These are phyloP conservation scores for Entomobrya proxima DNA, from an alignment of 2,888 invertebrate genomes.

Conservation along the genomic window DNA sequence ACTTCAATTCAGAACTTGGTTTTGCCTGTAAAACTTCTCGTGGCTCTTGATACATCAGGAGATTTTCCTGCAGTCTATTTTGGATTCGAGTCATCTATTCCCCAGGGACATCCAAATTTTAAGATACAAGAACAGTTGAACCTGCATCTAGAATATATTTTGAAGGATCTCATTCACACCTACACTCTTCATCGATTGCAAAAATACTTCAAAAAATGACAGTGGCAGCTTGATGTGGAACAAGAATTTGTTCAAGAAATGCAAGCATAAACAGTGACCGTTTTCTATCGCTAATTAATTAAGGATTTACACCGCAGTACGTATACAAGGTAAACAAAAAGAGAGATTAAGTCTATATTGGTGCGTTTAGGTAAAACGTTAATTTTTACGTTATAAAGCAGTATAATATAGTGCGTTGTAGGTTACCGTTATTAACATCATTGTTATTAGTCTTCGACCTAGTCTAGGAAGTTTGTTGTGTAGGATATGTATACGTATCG, in stretches of 20 bases:
- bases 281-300: too few relatives aligned
- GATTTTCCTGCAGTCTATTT: slow-evolving; percentile 28
- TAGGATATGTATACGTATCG: too few relatives aligned
- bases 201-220: slow-evolving; percentile 26
- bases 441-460: too few relatives aligned
- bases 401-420: too few relatives aligned
- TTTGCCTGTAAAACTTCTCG: not conserved
- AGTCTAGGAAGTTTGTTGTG: too few relatives aligned
- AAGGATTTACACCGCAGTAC: too few relatives aligned
- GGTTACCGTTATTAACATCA: too few relatives aligned
- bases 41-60: slow-evolving; percentile 7
- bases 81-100: slow-evolving; percentile 19
- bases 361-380: too few relatives aligned
- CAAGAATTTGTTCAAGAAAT: not conserved
- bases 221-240: not conserved
- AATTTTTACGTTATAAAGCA: too few relatives aligned
- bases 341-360: too few relatives aligned
- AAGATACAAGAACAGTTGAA: not conserved
- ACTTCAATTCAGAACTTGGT: not conserved
- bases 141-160: not conserved
- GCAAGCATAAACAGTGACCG: not conserved
- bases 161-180: slow-evolving; percentile 1
- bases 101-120: not conserved
- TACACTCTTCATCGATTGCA: not conserved
- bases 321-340: too few relatives aligned